A percentile compares a stretch with the other conserved stretches of the same genome.
Conservation (phyloP, 1,140 invertebrate species). For the Coenobita brevimanus region DNA sequence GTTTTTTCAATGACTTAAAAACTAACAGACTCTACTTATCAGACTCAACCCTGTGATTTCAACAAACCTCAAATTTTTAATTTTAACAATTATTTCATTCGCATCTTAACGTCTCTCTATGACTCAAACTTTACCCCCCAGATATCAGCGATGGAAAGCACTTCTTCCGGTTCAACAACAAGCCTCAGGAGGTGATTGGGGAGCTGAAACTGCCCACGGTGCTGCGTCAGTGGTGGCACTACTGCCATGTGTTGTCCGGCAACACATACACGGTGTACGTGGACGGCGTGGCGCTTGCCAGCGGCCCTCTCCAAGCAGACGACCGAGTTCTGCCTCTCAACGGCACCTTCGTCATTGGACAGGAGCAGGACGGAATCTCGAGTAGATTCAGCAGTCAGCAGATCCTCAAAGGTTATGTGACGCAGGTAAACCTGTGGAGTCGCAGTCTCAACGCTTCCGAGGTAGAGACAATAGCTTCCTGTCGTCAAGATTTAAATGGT, state of each 20-base stretch:
- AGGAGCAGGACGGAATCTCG: slow-evolving; percentile 41
- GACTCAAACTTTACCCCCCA: slow-evolving; percentile 5
- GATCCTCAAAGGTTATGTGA: slow-evolving; percentile 45
- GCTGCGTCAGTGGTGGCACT: slow-evolving; percentile 36
- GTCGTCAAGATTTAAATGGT: not conserved
- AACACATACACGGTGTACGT: slow-evolving; percentile 47
- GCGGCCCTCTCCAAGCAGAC: not conserved
- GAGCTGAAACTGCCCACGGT: not conserved
- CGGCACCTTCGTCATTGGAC: slow-evolving; percentile 42
- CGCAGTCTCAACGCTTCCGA: not conserved
- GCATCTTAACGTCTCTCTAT: too few relatives aligned
- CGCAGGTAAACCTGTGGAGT: slow-evolving; percentile 47
- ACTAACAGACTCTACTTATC: too few relatives aligned
- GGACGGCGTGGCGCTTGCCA: slow-evolving; percentile 24
- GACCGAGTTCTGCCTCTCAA: slow-evolving; percentile 34
- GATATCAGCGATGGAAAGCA: slow-evolving; percentile 19
- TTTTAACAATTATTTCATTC: too few relatives aligned
- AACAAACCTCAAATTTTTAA: too few relatives aligned
- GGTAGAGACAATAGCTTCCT: slow-evolving; percentile 13
- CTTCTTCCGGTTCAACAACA: slow-evolving; percentile 53
- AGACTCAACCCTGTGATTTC: too few relatives aligned
- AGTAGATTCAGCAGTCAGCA: not conserved
- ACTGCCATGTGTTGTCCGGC: slow-evolving; percentile 42
- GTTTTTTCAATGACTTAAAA: not conserved
- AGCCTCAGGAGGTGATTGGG: slow-evolving; percentile 23